Percentiles rank a stretch among this genome's conserved stretches.
Evolutionary conservation across 2,113 vertebrate species (phyloP).

Genomic region (Cryptotis parvus): DNA sequence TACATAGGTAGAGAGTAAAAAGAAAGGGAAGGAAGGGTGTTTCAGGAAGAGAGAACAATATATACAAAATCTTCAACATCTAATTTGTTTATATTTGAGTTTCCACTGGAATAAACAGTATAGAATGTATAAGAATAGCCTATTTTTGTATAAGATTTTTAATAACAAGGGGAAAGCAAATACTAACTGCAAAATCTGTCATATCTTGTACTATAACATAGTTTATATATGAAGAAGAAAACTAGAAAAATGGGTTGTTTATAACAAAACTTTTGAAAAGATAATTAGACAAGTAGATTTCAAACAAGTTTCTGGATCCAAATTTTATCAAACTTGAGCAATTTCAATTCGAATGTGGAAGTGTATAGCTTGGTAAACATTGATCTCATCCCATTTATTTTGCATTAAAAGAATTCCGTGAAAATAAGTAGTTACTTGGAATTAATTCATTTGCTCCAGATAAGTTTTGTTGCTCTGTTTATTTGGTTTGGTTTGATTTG

Average conservation of each 20-base stretch:
- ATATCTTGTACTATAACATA: neutral
- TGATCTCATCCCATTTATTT: slow-evolving; percentile 30
- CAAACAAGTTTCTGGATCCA: slow-evolving; percentile 39
- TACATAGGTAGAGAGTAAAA: neutral
- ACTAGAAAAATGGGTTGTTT: neutral
- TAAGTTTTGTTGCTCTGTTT: neutral
- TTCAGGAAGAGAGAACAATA: neutral
- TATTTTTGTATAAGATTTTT: neutral
- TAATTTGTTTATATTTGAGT: neutral
- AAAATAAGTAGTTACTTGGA: slow-evolving; percentile 2
- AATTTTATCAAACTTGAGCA: slow-evolving; percentile 3
- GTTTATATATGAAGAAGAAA: slow-evolving; percentile 31
- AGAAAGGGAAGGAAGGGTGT: neutral
- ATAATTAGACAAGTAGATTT: neutral
- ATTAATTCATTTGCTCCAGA: slow-evolving; percentile 53
- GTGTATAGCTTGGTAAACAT: neutral
- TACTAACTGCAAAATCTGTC: neutral
- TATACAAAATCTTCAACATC: neutral
- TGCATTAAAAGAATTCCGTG: slow-evolving; percentile 1
- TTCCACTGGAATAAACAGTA: neutral
- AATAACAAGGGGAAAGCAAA: neutral
- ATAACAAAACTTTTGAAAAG: slow-evolving; percentile 31
- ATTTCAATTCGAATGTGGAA: neutral
- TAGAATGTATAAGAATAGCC: neutral
- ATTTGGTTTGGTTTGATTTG: too few species aligned